These are phyloP conservation scores for Spialia ferax DNA, from an alignment of 2,888 invertebrate species.

Conservation along the genomic window DNA sequence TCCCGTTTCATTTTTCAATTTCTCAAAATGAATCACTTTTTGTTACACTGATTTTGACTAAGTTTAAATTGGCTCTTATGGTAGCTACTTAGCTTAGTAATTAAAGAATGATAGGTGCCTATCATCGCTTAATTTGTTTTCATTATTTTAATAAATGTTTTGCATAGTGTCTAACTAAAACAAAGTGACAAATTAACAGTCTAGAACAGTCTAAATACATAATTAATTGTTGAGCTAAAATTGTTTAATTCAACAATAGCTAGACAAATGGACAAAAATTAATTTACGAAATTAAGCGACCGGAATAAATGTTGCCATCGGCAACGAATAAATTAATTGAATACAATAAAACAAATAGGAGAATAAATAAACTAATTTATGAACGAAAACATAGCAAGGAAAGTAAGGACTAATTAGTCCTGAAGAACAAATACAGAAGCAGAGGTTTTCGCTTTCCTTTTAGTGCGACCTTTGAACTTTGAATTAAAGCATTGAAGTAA, in stretches of 20 bases:
- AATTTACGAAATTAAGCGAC: not conserved
- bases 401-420: conserved; percentile 34
- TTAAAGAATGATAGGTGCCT: too few species aligned
- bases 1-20: too few species aligned
- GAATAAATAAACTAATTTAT: conserved; percentile 30
- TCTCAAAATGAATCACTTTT: too few species aligned
- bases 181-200: not conserved
- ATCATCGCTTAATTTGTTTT: too few species aligned
- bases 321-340: conserved; percentile 3
- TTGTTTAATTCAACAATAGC: not conserved
- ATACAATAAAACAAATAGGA: conserved; percentile 24
- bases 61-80: too few species aligned
- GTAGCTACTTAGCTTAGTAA: too few species aligned
- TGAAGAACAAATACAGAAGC: conserved; percentile 30
- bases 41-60: too few species aligned
- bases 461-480: conserved; percentile 37
- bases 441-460: conserved; percentile 27
- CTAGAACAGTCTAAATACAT: not conserved
- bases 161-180: too few species aligned
- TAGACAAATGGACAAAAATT: conserved; percentile 1
- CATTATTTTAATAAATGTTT: too few species aligned
- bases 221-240: not conserved
- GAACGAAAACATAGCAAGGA: conserved; percentile 29
- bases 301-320: conserved; percentile 6
- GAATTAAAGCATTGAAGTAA: conserved; percentile 34